phyloP scores from a whole-genome alignment of 2,888 invertebrate species.

The Drosophila colorata region DNA sequence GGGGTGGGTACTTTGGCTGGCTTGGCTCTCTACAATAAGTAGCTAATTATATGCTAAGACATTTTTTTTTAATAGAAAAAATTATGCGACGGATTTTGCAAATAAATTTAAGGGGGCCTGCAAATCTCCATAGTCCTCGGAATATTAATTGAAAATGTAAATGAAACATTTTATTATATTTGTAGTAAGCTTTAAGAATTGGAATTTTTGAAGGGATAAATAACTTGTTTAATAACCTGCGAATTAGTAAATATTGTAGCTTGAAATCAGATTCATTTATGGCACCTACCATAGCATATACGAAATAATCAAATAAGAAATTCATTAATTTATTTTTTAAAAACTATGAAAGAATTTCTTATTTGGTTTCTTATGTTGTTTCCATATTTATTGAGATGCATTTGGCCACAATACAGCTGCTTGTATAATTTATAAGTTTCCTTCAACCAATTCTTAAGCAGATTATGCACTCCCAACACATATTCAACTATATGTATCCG shows the following conservation, averaged over 20 bases:
- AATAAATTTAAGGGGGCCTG: constrained; percentile 3
- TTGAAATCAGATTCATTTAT: too few relatives aligned
- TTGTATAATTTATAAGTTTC: background rate
- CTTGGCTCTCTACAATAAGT: constrained; percentile 28
- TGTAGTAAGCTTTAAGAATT: background rate
- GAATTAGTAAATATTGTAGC: too few relatives aligned
- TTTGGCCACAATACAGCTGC: too few relatives aligned
- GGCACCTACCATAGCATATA: too few relatives aligned
- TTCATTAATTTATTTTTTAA: too few relatives aligned
- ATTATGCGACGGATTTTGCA: constrained; percentile 28
- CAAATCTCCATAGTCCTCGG: background rate
- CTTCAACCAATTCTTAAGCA: constrained; percentile 1
- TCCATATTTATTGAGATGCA: too few relatives aligned
- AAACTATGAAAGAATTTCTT: too few relatives aligned
- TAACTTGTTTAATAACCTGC: too few relatives aligned
- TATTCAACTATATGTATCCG: background rate
- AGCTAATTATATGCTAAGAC: constrained; percentile 53
- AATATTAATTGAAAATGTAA: background rate
- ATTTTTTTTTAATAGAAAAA: constrained; percentile 31
- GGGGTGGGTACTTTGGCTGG: background rate
- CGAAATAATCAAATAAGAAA: too few relatives aligned
- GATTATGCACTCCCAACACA: background rate
- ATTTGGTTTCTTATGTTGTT: background rate
- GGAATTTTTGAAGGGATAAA: too few relatives aligned
- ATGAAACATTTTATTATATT: background rate